These are phyloP conservation scores for Icerya purchasi DNA, from an alignment of 2,888 invertebrate genomes.

Conservation along the genomic window DNA sequence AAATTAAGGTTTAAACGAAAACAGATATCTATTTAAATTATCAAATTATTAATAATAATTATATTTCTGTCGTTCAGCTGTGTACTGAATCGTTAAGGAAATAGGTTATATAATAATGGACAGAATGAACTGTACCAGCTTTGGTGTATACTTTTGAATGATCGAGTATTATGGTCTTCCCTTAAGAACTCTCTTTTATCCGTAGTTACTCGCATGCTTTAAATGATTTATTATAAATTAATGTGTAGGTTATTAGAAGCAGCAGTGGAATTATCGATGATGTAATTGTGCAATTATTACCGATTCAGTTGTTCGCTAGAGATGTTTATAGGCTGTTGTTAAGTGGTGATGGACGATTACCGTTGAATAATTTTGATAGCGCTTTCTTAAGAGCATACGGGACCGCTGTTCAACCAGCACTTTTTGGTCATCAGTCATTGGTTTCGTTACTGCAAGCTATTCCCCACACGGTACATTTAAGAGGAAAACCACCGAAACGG, in stretches of 20 bases:
- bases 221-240: too few relatives aligned
- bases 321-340: constrained; percentile 32
- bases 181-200: too few relatives aligned
- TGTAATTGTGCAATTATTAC: constrained; percentile 25
- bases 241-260: constrained; percentile 13
- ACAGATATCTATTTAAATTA: too few relatives aligned
- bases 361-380: constrained; percentile 26
- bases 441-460: constrained; percentile 31
- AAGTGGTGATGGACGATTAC: constrained; percentile 28
- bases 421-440: constrained; percentile 31
- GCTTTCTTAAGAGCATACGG: constrained; percentile 27
- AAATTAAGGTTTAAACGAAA: too few relatives aligned
- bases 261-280: constrained; percentile 18
- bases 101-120: too few relatives aligned
- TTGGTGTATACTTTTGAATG: too few relatives aligned
- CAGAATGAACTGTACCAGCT: too few relatives aligned
- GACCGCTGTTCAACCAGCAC: constrained; percentile 28
- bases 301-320: constrained; percentile 31
- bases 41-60: too few relatives aligned
- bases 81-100: too few relatives aligned
- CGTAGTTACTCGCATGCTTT: too few relatives aligned
- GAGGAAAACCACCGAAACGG: constrained; percentile 23
- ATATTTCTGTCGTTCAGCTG: too few relatives aligned
- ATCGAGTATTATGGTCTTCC: too few relatives aligned
- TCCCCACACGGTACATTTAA: constrained; percentile 31